These are phyloP conservation scores for Hirundichthys speculiger DNA, from an alignment of 2,113 vertebrate species.

Conservation along the genomic window DNA sequence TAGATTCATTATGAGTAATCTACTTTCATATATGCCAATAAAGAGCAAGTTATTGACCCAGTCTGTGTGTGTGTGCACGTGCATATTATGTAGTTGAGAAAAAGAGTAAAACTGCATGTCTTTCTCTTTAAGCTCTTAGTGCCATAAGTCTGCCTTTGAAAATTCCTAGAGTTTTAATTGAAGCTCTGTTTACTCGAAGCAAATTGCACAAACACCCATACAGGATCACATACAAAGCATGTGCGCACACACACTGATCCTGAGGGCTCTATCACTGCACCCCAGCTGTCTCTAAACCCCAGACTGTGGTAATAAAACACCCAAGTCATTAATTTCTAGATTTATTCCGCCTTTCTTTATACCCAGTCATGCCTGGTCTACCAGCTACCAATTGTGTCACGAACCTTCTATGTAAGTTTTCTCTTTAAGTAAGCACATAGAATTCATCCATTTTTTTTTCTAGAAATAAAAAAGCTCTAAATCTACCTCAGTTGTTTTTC, in stretches of 20 bases:
- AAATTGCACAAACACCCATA: conserved; percentile 47
- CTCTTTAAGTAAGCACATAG: conserved; percentile 26
- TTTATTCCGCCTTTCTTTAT: conserved; percentile 67
- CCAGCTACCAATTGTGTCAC: conserved; percentile 41
- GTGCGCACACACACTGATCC: conserved; percentile 45
- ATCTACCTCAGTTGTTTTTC: conserved; percentile 2
- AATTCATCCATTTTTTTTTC: conserved; percentile 33
- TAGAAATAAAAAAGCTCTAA: conserved; percentile 20
- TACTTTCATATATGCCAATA: conserved; percentile 24
- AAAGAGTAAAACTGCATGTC: conserved; percentile 42
- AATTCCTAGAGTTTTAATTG: conserved; percentile 72
- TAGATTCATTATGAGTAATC: conserved; percentile 17
- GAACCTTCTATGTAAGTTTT: conserved; percentile 26
- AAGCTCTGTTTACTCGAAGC: conserved; percentile 72
- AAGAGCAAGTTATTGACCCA: conserved; percentile 1
- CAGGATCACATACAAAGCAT: conserved; percentile 35
- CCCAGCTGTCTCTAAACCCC: conserved; percentile 66
- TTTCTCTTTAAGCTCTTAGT: conserved; percentile 27
- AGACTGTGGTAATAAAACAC: conserved; percentile 67
- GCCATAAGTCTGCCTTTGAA: conserved; percentile 53
- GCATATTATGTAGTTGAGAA: conserved; percentile 26
- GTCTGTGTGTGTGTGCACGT: not conserved
- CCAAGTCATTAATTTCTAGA: conserved; percentile 65
- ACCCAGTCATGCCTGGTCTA: conserved; percentile 53
- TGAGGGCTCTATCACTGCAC: conserved; percentile 67